These are phyloP conservation scores for Artibeus jamaicensis DNA, from an alignment of 2,797 vertebrate genomes.

Conservation along the genomic window DNA sequence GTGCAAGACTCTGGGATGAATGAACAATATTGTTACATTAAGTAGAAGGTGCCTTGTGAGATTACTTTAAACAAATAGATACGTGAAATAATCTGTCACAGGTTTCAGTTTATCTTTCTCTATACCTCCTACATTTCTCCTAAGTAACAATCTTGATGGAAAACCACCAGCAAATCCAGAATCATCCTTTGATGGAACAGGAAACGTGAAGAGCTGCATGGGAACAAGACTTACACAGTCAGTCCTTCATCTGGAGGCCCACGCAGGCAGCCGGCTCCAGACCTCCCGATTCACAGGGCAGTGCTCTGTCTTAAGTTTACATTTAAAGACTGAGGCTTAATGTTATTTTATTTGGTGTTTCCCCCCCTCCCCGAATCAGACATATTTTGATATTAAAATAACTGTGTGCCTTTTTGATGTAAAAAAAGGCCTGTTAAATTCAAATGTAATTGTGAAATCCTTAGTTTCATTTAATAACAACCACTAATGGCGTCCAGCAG, in stretches of 20 bases:
- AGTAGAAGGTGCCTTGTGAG: not conserved
- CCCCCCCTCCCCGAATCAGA: not conserved
- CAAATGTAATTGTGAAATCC: not conserved
- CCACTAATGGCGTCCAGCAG: not conserved
- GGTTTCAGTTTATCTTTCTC: not conserved
- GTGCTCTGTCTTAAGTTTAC: not conserved
- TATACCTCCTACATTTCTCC: not conserved
- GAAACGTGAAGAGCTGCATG: not conserved
- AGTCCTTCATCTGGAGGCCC: not conserved
- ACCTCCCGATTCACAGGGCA: not conserved
- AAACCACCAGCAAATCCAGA: not conserved
- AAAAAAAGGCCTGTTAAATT: not conserved
- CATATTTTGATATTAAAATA: not conserved
- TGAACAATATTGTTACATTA: not conserved
- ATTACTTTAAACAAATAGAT: not conserved
- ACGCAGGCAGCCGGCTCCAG: not conserved
- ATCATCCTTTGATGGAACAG: not conserved
- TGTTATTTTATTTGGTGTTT: not conserved
- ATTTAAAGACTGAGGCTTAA: not conserved
- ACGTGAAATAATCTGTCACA: not conserved
- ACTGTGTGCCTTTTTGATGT: not conserved
- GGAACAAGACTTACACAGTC: not conserved
- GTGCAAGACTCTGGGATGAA: not conserved
- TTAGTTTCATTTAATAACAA: not conserved
- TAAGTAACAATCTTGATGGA: not conserved